These are phyloP conservation scores for Euura saliciscinereae DNA, from an alignment of 1,140 invertebrate species.

Conservation along the genomic window DNA sequence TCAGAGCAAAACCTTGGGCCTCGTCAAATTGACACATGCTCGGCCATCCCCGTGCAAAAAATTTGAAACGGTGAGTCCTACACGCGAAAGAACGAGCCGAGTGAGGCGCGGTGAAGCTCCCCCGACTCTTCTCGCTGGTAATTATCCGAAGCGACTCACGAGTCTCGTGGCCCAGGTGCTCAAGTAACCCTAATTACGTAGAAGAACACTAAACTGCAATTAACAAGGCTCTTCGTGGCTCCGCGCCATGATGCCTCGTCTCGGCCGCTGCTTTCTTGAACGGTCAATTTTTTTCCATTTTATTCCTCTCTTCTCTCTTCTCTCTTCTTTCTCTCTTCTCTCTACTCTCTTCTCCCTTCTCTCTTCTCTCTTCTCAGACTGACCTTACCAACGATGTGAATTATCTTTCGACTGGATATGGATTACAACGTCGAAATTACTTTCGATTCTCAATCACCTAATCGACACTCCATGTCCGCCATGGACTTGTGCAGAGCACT, in stretches of 20 bases:
- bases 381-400: neutral
- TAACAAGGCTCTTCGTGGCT: slow-evolving; percentile 45
- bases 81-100: neutral
- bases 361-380: neutral
- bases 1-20: neutral
- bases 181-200: slow-evolving; percentile 54
- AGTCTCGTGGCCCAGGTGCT: slow-evolving; percentile 42
- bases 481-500: too few species aligned
- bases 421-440: too few species aligned
- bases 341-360: slow-evolving; percentile 22
- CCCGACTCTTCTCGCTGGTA: neutral
- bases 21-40: slow-evolving; percentile 7
- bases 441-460: too few species aligned
- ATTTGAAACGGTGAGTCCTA: neutral
- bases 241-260: slow-evolving; percentile 28
- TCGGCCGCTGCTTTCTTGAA: neutral
- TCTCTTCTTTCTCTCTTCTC: slow-evolving; percentile 13
- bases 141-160: neutral
- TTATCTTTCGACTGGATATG: too few species aligned
- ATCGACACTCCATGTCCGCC: too few species aligned
- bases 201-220: slow-evolving; percentile 58
- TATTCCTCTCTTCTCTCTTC: slow-evolving; percentile 19
- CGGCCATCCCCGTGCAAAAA: neutral
- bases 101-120: neutral
- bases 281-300: slow-evolving; percentile 13